phyloP scores from a whole-genome alignment of 1,140 invertebrate genomes.

The Lamellibrachia luymesi region DNA sequence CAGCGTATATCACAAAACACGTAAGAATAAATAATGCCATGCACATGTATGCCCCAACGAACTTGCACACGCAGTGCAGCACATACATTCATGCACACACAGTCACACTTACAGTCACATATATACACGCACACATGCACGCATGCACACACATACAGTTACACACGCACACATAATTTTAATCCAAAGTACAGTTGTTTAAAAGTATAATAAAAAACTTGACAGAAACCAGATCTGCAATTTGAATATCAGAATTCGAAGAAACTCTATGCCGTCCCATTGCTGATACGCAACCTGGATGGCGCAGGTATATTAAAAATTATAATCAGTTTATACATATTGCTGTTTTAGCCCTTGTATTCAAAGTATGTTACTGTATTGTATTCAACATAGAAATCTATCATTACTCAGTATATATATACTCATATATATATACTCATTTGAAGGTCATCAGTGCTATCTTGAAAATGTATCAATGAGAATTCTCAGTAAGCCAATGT shows the following conservation, averaged over 20 bases:
- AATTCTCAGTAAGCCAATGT: background rate
- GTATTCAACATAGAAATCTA: background rate
- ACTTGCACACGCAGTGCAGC: too few relatives aligned
- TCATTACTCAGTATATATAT: background rate
- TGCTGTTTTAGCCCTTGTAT: background rate
- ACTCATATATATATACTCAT: too few relatives aligned
- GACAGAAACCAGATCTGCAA: slow-evolving; percentile 42
- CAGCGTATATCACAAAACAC: background rate
- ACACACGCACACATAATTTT: background rate
- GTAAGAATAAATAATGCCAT: background rate
- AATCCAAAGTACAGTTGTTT: background rate
- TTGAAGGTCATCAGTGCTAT: background rate
- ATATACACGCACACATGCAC: background rate
- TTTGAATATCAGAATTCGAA: slow-evolving; percentile 58
- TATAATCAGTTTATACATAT: background rate
- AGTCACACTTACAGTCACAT: too few relatives aligned
- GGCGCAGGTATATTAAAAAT: slow-evolving; percentile 31
- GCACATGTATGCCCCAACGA: too few relatives aligned
- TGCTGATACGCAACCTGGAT: slow-evolving; percentile 58
- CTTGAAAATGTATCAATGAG: background rate
- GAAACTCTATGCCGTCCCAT: slow-evolving; percentile 63
- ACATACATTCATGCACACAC: too few relatives aligned
- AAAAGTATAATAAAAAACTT: background rate
- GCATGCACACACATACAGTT: slow-evolving; percentile 24
- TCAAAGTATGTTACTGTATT: background rate